A percentile compares a stretch with the other conserved stretches of the same genome.
These are phyloP conservation scores for Hyposoter dolosus DNA, from an alignment of 2,888 invertebrate genomes.

Conservation along the genomic window DNA sequence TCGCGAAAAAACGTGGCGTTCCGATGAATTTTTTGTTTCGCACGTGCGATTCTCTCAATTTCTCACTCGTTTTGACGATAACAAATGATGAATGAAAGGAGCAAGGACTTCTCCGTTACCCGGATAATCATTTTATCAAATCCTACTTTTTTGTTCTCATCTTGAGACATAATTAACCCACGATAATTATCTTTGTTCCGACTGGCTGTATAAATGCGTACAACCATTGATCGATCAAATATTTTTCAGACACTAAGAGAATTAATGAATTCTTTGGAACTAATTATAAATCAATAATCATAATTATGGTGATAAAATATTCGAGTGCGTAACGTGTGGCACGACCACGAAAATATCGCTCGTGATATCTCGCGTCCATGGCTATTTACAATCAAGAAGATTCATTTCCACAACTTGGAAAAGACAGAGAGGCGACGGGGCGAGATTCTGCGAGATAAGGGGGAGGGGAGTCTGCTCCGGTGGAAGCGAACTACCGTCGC, in stretches of 20 bases:
- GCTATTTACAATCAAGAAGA: conserved; percentile 5
- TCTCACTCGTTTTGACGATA: background rate
- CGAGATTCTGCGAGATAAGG: background rate
- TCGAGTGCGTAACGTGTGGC: background rate
- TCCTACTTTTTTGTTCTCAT: background rate
- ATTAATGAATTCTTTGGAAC: background rate
- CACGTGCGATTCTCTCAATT: background rate
- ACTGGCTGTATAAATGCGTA: background rate
- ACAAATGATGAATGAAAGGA: background rate
- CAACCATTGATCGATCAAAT: background rate
- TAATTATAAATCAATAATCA: background rate
- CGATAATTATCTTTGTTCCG: background rate
- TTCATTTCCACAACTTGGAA: conserved; percentile 8
- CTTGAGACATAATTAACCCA: background rate
- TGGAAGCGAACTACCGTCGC: conserved; percentile 41
- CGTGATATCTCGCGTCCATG: conserved; percentile 8
- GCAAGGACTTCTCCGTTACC: background rate
- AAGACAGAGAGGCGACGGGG: background rate
- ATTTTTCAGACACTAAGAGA: background rate
- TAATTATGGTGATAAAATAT: conserved; percentile 7
- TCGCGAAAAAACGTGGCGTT: too few relatives aligned
- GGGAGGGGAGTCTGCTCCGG: background rate
- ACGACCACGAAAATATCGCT: background rate
- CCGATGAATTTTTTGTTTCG: background rate
- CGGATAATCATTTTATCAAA: background rate